Conservation (phyloP, 2,888 invertebrate genomes). For the Dynastes grantii region DNA sequence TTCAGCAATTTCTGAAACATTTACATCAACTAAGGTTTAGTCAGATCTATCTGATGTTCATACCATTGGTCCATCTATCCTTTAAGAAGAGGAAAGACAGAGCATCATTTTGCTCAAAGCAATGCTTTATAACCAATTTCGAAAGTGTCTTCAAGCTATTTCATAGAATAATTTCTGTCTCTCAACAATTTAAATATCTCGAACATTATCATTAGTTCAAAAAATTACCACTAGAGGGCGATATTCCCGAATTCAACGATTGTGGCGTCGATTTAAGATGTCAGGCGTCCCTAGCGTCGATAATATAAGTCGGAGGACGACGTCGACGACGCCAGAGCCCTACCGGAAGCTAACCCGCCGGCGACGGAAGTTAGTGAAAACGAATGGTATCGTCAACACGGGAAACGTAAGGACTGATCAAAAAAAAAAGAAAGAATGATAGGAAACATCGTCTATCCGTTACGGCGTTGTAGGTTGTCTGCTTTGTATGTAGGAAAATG, state of each 20-base stretch:
- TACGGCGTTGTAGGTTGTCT: not conserved
- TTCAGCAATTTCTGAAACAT: too few species aligned
- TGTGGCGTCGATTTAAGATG: not conserved
- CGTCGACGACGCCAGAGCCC: not conserved
- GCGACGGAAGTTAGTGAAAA: slow-evolving; percentile 20
- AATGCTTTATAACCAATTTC: too few species aligned
- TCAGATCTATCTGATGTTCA: too few species aligned
- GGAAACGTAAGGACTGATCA: not conserved
- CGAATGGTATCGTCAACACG: slow-evolving; percentile 9
- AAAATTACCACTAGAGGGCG: not conserved
- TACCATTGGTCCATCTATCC: too few species aligned
- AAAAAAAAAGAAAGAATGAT: not conserved
- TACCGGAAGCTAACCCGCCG: slow-evolving; percentile 9
- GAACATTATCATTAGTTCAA: not conserved
- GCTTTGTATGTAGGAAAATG: too few species aligned
- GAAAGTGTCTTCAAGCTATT: too few species aligned
- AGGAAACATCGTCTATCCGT: not conserved
- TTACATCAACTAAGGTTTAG: too few species aligned
- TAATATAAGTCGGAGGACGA: not conserved
- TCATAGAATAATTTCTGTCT: too few species aligned
- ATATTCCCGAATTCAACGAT: not conserved
- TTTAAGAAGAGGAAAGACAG: too few species aligned
- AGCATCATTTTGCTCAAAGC: too few species aligned
- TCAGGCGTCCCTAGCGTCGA: not conserved
- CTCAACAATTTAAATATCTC: too few species aligned